Conservation (phyloP, 2,797 vertebrate genomes). For the Trematomus bernacchii region DNA sequence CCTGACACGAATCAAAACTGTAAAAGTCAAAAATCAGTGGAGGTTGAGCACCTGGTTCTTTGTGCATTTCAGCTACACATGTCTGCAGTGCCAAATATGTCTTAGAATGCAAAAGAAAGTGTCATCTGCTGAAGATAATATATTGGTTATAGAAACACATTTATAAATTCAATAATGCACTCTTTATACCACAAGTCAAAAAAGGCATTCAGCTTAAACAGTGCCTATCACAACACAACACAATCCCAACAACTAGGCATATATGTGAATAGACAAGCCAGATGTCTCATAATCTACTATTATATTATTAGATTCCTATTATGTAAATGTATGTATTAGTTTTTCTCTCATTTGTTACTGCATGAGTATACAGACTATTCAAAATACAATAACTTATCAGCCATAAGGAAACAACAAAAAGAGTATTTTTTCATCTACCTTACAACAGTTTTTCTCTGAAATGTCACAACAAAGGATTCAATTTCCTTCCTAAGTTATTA, state of each 20-base stretch:
- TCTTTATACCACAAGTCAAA: conserved; percentile 1
- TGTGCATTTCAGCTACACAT: neutral
- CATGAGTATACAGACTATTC: neutral
- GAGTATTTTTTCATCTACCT: neutral
- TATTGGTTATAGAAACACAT: conserved; percentile 16
- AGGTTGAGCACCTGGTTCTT: conserved; percentile 1
- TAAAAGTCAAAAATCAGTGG: conserved; percentile 3
- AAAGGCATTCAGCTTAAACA: neutral
- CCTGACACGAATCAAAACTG: neutral
- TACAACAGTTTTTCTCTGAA: conserved; percentile 32
- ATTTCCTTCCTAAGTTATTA: conserved; percentile 45
- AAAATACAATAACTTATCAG: conserved; percentile 6
- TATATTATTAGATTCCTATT: neutral
- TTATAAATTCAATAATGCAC: conserved; percentile 11
- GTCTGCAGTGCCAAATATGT: neutral
- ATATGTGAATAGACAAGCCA: neutral
- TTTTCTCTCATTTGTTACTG: conserved; percentile 1
- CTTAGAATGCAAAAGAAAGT: conserved; percentile 2
- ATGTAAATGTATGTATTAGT: neutral
- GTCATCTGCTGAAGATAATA: neutral
- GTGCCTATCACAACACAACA: neutral
- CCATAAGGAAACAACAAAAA: neutral
- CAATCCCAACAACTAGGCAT: neutral
- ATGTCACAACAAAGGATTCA: conserved; percentile 30
- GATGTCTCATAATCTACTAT: neutral